Conservation (phyloP, 2,888 invertebrate species). For the Drosophila percnosoma region DNA sequence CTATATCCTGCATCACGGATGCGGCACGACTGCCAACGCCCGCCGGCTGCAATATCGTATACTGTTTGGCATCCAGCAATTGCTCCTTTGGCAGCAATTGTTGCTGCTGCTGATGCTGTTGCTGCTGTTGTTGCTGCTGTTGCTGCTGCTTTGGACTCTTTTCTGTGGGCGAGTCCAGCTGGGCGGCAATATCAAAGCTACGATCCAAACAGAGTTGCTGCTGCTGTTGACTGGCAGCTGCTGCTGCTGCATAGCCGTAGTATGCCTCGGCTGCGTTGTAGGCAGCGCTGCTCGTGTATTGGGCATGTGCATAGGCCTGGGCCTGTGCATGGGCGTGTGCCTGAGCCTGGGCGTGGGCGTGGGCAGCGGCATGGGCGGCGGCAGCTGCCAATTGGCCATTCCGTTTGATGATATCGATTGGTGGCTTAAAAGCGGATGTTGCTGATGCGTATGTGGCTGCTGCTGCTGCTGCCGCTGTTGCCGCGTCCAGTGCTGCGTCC, state of each 20-base stretch:
- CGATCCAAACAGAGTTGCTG: constrained; percentile 41
- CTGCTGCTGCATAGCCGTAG: constrained; percentile 76
- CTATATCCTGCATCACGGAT: constrained; percentile 92
- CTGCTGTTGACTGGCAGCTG: constrained; percentile 64
- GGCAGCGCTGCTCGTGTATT: constrained; percentile 61
- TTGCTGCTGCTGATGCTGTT: background rate
- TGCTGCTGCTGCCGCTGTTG: constrained; percentile 83
- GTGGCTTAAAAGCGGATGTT: constrained; percentile 92
- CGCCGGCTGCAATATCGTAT: constrained; percentile 94
- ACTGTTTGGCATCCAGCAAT: constrained; percentile 89
- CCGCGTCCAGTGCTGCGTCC: background rate
- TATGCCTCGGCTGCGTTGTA: constrained; percentile 77
- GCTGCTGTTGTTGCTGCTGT: constrained; percentile 19
- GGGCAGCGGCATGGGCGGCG: constrained; percentile 65
- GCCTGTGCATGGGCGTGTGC: constrained; percentile 48
- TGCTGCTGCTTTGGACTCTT: constrained; percentile 11
- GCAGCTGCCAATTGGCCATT: constrained; percentile 76
- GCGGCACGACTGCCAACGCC: constrained; percentile 92
- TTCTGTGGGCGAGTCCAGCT: constrained; percentile 48
- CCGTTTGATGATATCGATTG: constrained; percentile 87
- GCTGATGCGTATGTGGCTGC: constrained; percentile 90
- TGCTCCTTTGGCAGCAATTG: constrained; percentile 25
- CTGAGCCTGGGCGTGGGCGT: constrained; percentile 51
- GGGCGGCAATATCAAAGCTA: constrained; percentile 57
- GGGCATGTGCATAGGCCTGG: constrained; percentile 50